These are phyloP conservation scores for Cremastinae sp. DNA, from an alignment of 2,888 invertebrate species.

Conservation along the genomic window DNA sequence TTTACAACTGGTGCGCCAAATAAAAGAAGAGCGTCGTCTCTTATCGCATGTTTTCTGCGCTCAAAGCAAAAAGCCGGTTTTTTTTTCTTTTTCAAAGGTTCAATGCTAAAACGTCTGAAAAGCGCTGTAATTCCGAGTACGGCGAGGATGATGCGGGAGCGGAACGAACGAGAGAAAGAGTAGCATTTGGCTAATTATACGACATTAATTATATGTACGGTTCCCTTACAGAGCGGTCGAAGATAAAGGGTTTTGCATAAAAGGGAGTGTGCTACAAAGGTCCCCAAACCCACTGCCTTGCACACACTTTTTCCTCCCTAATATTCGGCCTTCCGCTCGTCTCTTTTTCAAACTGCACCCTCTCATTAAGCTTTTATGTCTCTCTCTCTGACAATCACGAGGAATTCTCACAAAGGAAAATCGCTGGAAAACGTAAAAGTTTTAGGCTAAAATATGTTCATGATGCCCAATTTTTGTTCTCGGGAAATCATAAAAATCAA, in stretches of 20 bases:
- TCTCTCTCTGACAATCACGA: too few relatives aligned
- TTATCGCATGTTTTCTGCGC: conserved; percentile 5
- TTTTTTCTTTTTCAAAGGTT: conserved; percentile 10
- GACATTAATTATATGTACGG: conserved; percentile 62
- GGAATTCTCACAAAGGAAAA: too few relatives aligned
- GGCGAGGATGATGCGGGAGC: conserved; percentile 25
- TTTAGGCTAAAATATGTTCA: too few relatives aligned
- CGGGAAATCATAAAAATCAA: too few relatives aligned
- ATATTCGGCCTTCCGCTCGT: too few relatives aligned
- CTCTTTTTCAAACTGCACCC: conserved; percentile 11
- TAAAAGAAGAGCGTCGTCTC: neutral
- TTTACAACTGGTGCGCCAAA: conserved; percentile 1
- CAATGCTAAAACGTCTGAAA: conserved; percentile 13
- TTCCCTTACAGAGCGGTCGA: conserved; percentile 37
- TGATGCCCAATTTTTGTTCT: too few relatives aligned
- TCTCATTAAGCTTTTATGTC: too few relatives aligned
- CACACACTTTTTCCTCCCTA: conserved; percentile 22
- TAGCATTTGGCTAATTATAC: conserved; percentile 64
- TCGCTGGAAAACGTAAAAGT: too few relatives aligned
- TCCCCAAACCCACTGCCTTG: conserved; percentile 3
- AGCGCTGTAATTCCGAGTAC: conserved; percentile 38
- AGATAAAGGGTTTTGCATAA: conserved; percentile 46
- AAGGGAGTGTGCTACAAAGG: conserved; percentile 21
- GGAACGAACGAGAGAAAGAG: conserved; percentile 54
- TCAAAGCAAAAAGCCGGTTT: conserved; percentile 29